Evolutionary conservation across 2,113 vertebrate genomes (phyloP).

Genomic region (Motacilla tschutschensis): DNA sequence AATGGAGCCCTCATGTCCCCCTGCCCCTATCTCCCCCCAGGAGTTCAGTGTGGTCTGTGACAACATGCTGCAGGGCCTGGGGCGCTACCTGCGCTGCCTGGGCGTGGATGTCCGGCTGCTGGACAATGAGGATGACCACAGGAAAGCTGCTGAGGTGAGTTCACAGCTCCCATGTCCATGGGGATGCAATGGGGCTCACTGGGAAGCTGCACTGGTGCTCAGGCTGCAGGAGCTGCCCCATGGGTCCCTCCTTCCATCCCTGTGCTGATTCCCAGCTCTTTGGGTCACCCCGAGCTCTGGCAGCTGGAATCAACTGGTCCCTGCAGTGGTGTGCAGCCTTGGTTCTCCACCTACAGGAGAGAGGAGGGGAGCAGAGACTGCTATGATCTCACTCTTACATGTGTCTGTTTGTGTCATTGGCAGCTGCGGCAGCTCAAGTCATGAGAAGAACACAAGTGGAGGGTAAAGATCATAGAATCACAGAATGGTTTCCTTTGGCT

Average conservation of each 20-base stretch:
- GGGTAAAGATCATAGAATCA: neutral
- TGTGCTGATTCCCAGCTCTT: neutral
- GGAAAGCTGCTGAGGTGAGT: slow-evolving; percentile 80
- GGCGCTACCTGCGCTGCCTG: slow-evolving; percentile 83
- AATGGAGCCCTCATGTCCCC: fast-evolving
- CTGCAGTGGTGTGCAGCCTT: neutral
- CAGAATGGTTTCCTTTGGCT: neutral
- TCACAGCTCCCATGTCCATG: neutral
- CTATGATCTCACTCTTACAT: neutral
- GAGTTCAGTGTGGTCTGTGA: slow-evolving; percentile 85
- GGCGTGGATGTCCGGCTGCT: slow-evolving; percentile 80
- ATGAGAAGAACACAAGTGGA: neutral
- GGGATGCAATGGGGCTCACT: neutral
- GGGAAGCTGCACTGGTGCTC: neutral
- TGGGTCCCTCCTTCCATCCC: neutral
- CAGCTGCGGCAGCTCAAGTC: neutral
- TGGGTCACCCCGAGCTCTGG: fast-evolving
- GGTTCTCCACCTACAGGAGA: neutral
- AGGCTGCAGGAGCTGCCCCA: neutral
- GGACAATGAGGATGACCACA: slow-evolving; percentile 81
- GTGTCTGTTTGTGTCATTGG: neutral
- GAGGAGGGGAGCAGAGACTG: neutral
- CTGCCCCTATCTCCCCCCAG: slow-evolving; percentile 31
- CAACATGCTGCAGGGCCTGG: slow-evolving; percentile 89
- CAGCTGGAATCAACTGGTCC: neutral